A percentile compares a stretch with the other conserved stretches of the same genome.
phyloP scores from a whole-genome alignment of 2,888 invertebrate species.

The Pycnomerus fuliginosus region DNA sequence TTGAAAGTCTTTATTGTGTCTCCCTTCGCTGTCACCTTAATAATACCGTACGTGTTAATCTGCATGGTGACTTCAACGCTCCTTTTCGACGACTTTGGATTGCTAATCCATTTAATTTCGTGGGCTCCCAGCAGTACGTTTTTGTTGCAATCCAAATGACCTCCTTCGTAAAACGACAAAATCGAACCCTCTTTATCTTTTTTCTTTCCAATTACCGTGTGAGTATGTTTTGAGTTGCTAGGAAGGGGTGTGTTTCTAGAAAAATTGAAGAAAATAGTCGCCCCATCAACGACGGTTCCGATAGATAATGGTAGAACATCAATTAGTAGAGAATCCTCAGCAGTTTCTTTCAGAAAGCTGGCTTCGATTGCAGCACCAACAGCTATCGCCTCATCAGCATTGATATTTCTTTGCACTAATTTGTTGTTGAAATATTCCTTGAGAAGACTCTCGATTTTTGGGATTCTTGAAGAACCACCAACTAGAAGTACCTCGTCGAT shows the following conservation, averaged over 20 bases:
- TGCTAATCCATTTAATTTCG: slow-evolving; percentile 11
- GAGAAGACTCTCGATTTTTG: slow-evolving; percentile 20
- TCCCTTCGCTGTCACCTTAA: slow-evolving; percentile 9
- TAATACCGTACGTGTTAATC: slow-evolving; percentile 12
- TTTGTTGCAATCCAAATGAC: slow-evolving; percentile 10
- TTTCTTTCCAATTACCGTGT: background rate
- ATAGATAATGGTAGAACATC: slow-evolving; percentile 30
- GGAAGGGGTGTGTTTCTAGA: slow-evolving; percentile 25
- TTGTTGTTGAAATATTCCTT: slow-evolving; percentile 21
- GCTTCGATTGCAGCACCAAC: slow-evolving; percentile 29
- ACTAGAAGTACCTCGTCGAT: slow-evolving; percentile 27
- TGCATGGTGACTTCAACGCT: slow-evolving; percentile 7
- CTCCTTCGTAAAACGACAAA: slow-evolving; percentile 14
- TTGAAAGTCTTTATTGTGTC: slow-evolving; percentile 12
- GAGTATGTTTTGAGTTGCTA: slow-evolving; percentile 3
- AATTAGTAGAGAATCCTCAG: slow-evolving; percentile 7
- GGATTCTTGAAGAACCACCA: slow-evolving; percentile 27
- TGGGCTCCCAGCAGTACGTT: slow-evolving; percentile 15
- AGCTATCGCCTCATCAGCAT: slow-evolving; percentile 30
- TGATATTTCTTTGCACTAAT: slow-evolving; percentile 19
- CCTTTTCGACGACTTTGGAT: background rate
- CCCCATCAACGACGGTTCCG: slow-evolving; percentile 23
- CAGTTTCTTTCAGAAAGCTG: slow-evolving; percentile 9
- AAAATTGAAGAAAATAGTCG: slow-evolving; percentile 22
- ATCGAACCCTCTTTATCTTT: slow-evolving; percentile 4